Base-by-base conservation (phyloP, 2,113 vertebrate genomes). In the Hypocryptadius cinnamomeus region DNA sequence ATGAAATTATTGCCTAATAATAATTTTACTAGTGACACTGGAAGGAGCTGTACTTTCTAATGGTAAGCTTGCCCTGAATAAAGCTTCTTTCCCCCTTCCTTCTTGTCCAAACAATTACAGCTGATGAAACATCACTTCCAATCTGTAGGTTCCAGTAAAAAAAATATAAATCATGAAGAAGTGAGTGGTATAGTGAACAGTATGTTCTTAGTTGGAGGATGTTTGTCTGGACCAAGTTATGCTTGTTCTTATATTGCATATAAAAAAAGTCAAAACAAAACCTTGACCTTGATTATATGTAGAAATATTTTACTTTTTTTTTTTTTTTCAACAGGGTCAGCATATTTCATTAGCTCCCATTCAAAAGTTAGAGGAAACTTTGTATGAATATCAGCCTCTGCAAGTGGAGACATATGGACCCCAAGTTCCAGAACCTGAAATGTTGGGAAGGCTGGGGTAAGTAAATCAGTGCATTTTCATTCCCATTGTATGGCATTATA, bases 331-430 rank as follows among this genome's bases (percentile, higher is more conserved):
- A 84, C 91, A 99, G 99, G 97, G 97, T 94, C 99, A 99, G 77
- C 98, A 98, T 10, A 98, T 99, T 97, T 98, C 98, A 60, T 97
- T 99, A 79, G 97, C 98, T 94, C 97, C 99, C 23, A 91, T 99
- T 82, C 97, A 98, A 9, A 98, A 96, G 92, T 89, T 99, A 64
- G 98, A 98, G 77, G 99, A 99, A 94, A 94, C 97, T 53, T 96
- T 99, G 15, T 99, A 99, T 92, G 96, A 97, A 8, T 99, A 99
- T 94, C 98, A 98, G 10, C 98, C 99, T 44, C 93, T 99, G 80
- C 96, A 98, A 17, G 96, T 99, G 78, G 97, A 99, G 93, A 98
- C 98, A 10, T 98, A 96, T 4, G 99, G 99, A 71, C 99, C 99
- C 7, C 90, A 89, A 8, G 98, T 99, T 88, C 99, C 99, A 79